phyloP scores from a whole-genome alignment of 2,113 vertebrate species.

The Tapirus terrestris region DNA sequence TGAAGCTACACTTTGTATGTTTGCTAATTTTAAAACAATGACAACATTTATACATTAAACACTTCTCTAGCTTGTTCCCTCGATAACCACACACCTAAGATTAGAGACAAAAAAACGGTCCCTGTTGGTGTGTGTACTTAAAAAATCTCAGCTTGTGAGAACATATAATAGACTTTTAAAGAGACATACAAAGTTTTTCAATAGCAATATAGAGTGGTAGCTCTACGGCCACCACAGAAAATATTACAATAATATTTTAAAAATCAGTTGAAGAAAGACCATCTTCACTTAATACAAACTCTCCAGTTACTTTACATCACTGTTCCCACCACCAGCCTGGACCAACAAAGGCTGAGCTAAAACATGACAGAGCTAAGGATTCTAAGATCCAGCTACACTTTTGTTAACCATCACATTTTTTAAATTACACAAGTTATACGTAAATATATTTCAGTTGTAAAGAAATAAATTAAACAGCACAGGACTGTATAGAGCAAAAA shows the following conservation, averaged over 20 bases:
- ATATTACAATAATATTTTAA: background rate
- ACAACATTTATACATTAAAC: conserved; percentile 64
- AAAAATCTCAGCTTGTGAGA: conserved; percentile 22
- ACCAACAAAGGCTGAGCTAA: conserved; percentile 6
- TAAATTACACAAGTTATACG: background rate
- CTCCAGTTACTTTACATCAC: background rate
- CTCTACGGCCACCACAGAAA: background rate
- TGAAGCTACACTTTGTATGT: conserved; percentile 9
- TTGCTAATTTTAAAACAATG: conserved; percentile 68
- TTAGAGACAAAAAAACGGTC: conserved; percentile 7
- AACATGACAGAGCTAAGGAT: background rate
- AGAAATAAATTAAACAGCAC: background rate
- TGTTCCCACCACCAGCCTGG: background rate
- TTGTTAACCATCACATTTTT: background rate
- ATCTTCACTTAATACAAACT: conserved; percentile 16
- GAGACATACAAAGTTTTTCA: background rate
- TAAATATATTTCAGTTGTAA: conserved; percentile 41
- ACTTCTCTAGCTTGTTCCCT: conserved; percentile 46
- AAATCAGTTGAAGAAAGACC: conserved; percentile 15
- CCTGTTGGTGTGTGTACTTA: background rate
- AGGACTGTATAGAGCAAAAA: background rate
- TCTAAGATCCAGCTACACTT: background rate
- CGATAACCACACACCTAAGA: conserved; percentile 57
- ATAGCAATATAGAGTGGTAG: background rate
- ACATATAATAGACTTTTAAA: conserved; percentile 47